Base-by-base conservation (phyloP, 2,797 vertebrate genomes). In the Eidolon dupreanum region DNA sequence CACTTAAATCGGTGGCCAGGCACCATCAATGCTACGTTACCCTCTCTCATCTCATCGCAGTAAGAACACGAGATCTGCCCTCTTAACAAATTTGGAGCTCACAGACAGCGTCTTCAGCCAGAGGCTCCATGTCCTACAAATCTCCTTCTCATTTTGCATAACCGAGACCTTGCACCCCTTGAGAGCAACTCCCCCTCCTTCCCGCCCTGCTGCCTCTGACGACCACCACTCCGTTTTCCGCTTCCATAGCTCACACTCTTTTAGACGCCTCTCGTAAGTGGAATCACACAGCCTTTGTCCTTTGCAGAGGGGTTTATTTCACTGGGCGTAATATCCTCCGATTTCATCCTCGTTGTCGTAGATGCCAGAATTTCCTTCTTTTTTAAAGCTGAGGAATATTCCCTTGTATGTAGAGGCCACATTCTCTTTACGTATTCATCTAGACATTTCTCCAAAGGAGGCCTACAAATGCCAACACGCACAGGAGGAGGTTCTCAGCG, bases 361-460 rank as follows among this genome's bases (percentile, higher is more conserved):
- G 2, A 8, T 6, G 61, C 24, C 51, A n/a, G n/a, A 38, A n/a
- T 6, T 19, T 68, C 12, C 0, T 68, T 46, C 17, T 16, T 55
- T 49, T 38, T 49, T 13, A 77, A 77, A n/a, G 61, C n/a, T 19
- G 38, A 63, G 6, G 4, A 1, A 49, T 49, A 31, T 33, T 16
- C 49, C 59, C 1, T 4, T 16, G 36, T 8, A 11, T 3, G 28
- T 2, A 20, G 3, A 0, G 4, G 22, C 12, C 12, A 4, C 2
- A 4, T 36, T 55, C 20, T 13, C 28, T 11, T 20, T 8, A n/a
- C 1, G 31, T 1, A 3, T 22, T 66, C 59, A 4, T 5, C 31
- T 57, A 28, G 51, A 4, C 26, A 8, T 5, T 22, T 33, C 79
- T 55, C 24, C 46, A 8, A n/a, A 73, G 78, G 26, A 20, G 65